Base-by-base conservation (phyloP, 2,797 vertebrate species). In the Mus spretus region DNA sequence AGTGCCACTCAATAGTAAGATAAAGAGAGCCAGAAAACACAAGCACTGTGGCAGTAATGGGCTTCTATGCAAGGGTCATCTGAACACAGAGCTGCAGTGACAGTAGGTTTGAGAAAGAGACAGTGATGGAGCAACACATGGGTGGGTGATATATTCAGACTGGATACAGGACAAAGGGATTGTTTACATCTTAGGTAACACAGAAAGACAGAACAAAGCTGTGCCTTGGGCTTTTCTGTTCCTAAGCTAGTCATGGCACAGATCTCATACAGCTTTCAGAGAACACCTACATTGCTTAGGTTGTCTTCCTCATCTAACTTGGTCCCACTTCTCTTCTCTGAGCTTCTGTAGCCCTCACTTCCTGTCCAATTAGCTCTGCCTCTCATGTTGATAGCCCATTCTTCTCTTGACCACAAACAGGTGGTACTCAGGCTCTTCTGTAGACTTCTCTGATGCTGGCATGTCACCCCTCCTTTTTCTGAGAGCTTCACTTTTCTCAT, bases 401-500 rank as follows among this genome's bases (percentile, higher is more conserved):
- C 20, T 17, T 13, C 47, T 78, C 40, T 31, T 70, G 63, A 74
- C 17, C 17, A 50, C 31, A 44, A 24, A 4, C 44, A 34, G 4
- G 63, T 20, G 2, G 22, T 57, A 8, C 53, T n/a, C 12, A 0
- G 63, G 26, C 61, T 24, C 22, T 7, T 26, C n/a, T 55, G 40
- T 37, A 20, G 28, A 34, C 82, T 65, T 19, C 17, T 50, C n/a
- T 34, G 40, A 24, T 63, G 24, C 26, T 26, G 13, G 22, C 50
- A 24, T 11, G 34, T 55, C 44, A 17, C 61, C 81, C 61, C 81
- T 44, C 31, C 1, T 2, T 37, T 37, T 31, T 83, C n/a, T 3
- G 13, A 90, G 65, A 83, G 22, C 50, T 82, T 80, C 15, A 26
- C 17, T 77, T 86, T 88, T 94, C 90, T 83, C 55, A 22, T 74